phyloP scores from a whole-genome alignment of 2,113 vertebrate species.

The Turnix velox region DNA sequence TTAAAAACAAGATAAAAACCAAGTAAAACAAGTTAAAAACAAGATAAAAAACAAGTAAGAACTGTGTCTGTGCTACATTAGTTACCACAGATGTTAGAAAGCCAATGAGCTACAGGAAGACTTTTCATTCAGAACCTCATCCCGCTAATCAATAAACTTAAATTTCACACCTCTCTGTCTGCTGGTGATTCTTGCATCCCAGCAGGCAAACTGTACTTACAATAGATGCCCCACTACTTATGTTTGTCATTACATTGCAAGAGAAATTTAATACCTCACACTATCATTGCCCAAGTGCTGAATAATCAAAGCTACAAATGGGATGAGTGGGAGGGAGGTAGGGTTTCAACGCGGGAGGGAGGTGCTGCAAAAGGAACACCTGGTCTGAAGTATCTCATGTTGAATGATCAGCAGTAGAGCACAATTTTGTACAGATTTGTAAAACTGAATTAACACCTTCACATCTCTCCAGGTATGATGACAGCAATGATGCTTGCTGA shows the following conservation, averaged over 20 bases:
- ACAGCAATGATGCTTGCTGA: background rate
- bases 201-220: background rate
- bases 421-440: background rate
- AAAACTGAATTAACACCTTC: background rate
- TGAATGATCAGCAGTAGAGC: background rate
- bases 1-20: too few species aligned
- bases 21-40: too few species aligned
- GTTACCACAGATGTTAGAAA: background rate
- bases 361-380: background rate
- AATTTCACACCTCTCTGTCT: background rate
- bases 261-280: background rate
- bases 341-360: background rate
- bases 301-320: background rate
- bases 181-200: background rate
- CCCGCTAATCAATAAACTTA: accelerated
- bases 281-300: background rate
- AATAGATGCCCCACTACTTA: background rate
- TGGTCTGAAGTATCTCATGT: accelerated
- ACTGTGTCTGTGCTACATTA: background rate
- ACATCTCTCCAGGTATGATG: background rate
- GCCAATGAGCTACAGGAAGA: background rate
- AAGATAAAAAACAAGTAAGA: background rate
- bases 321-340: background rate
- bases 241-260: background rate
- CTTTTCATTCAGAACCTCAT: background rate